These are phyloP conservation scores for Protonibea diacanthus DNA, from an alignment of 2,797 vertebrate genomes.

Conservation along the genomic window DNA sequence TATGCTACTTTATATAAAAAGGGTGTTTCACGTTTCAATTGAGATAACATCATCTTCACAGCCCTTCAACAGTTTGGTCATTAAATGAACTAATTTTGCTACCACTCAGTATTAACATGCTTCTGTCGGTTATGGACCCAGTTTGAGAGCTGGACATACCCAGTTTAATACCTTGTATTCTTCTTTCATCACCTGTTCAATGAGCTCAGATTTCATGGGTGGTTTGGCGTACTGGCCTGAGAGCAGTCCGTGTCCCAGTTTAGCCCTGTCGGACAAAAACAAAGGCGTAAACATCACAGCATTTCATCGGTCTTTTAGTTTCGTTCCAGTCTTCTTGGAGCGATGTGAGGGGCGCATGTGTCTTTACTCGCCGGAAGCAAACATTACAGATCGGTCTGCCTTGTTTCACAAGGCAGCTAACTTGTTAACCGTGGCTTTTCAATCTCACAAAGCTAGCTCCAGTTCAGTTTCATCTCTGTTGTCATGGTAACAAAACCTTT, in stretches of 20 bases:
- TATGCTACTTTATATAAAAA: not conserved
- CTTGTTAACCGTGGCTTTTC: not conserved
- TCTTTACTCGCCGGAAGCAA: not conserved
- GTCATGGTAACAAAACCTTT: not conserved
- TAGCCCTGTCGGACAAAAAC: slow-evolving; percentile 88
- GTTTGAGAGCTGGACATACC: slow-evolving; percentile 78
- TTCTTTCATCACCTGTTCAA: slow-evolving; percentile 99
- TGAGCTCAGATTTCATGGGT: slow-evolving; percentile 97
- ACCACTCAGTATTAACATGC: slow-evolving; percentile 52
- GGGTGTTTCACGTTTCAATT: slow-evolving; percentile 3
- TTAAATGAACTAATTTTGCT: slow-evolving; percentile 7
- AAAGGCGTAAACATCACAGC: slow-evolving; percentile 43
- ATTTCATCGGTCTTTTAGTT: not conserved
- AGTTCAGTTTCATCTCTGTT: slow-evolving; percentile 1
- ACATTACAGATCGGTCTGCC: slow-evolving; percentile 9
- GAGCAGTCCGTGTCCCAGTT: slow-evolving; percentile 96
- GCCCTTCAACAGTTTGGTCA: not conserved
- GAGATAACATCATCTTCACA: slow-evolving; percentile 1
- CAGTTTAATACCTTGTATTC: slow-evolving; percentile 95
- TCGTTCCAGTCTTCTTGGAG: not conserved
- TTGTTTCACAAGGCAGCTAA: not conserved
- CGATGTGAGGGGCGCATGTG: not conserved
- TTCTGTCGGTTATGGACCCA: slow-evolving; percentile 63
- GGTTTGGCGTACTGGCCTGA: slow-evolving; percentile 98
- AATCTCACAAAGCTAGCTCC: not conserved